Base-by-base conservation (phyloP, 2,888 invertebrate genomes). In the Acronicta psi region DNA sequence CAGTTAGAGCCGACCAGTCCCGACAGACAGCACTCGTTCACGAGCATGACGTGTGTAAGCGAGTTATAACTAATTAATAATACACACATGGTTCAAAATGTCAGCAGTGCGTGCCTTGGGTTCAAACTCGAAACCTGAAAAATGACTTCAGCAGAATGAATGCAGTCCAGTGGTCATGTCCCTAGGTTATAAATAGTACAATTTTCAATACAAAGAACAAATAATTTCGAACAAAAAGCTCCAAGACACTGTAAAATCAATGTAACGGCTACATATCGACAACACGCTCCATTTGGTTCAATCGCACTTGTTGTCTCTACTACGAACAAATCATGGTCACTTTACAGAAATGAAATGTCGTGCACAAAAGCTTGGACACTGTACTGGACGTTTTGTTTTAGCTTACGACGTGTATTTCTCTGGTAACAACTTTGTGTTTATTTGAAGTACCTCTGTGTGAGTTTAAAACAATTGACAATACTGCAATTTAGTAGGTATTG, bases 241-340 rank as follows among this genome's bases (percentile, higher is more conserved):
- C 23, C n/a, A 23, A 51, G 6, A 40, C 11, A 31, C 36, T 41
- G 52, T 17, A 52, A 54, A 65, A 59, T 70, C 56, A 54, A 64
- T 69, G 45, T 56, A 14, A 31, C 40, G 23, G 13, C 17, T 45
- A 55, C 29, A 61, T 50, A 37, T 61, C n/a, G 40, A 53, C 16
- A 42, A 47, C 43, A 56, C 29, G 53, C 38, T 64, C 49, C 25
- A 61, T 65, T 75, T 47, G 16, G 36, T 64, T 52, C 67, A 59
- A 64, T 62, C 54, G 34, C 31, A 43, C 42, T 45, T 18, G 38
- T 37, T 42, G 52, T 57, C 43, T 40, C 23, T n/a, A n/a, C 38
- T 52, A 23, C 43, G 40, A 59, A 61, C 63, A 70, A 81, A 80
- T 65, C 72, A 62, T 68, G 59, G 72, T 67, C 74, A 69, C 69